phyloP scores from a whole-genome alignment of 2,113 vertebrate species.

The Pristiophorus japonicus region DNA sequence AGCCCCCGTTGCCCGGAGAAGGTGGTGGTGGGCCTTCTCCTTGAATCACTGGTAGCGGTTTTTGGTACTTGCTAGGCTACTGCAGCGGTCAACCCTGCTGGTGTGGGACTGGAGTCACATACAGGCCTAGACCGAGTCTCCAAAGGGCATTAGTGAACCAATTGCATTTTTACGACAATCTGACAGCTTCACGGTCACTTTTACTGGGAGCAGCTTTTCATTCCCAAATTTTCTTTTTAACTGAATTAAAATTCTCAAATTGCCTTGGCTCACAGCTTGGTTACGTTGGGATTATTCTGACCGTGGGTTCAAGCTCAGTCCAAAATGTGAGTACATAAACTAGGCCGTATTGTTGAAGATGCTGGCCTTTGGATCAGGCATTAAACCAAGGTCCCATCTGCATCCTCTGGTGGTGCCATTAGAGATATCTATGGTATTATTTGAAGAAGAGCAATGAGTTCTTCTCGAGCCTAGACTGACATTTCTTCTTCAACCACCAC shows the following conservation, averaged over 20 bases:
- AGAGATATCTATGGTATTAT: background rate
- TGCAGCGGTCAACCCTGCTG: no score
- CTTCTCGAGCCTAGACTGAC: background rate
- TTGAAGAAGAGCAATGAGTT: background rate
- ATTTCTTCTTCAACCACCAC: background rate
- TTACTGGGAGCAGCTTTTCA: background rate
- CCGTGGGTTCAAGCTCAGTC: background rate
- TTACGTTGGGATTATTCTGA: background rate
- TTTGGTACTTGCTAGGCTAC: no score
- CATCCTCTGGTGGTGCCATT: background rate
- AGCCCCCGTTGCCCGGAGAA: no score
- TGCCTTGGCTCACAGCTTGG: background rate
- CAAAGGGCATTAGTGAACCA: background rate
- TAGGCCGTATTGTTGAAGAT: no score
- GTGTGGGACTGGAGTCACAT: no score
- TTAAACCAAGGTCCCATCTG: background rate
- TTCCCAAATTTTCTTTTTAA: background rate
- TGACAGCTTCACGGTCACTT: background rate
- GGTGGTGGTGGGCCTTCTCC: no score
- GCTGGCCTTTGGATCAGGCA: background rate
- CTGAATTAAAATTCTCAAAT: background rate
- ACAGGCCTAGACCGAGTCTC: background rate
- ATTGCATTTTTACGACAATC: background rate
- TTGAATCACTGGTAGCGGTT: no score
- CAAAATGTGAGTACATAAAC: background rate